phyloP scores from a whole-genome alignment of 2,888 invertebrate species.

The Liodrosophila aerea region DNA sequence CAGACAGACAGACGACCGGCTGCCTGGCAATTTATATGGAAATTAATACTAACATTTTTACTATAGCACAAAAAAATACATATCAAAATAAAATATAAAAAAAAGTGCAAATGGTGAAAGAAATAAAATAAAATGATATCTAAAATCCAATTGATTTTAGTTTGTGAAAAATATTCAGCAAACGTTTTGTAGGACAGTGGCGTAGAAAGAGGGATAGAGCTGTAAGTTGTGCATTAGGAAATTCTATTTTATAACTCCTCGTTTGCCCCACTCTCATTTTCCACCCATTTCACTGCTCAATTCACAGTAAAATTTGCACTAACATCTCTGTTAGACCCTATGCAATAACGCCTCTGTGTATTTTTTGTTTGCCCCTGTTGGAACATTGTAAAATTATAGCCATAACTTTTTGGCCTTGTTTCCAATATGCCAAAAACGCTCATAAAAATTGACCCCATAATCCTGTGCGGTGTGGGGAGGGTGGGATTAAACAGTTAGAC shows the following conservation, averaged over 20 bases:
- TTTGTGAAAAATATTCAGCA: constrained; percentile 44
- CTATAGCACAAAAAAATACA: constrained; percentile 32
- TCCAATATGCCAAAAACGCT: constrained; percentile 70
- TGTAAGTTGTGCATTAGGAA: no score
- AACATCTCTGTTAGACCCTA: constrained; percentile 5
- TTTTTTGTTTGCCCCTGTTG: background rate
- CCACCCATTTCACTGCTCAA: no score
- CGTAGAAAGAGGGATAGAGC: no score
- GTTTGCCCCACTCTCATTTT: no score
- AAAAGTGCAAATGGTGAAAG: constrained; percentile 7
- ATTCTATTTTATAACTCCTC: no score
- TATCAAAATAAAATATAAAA: constrained; percentile 7
- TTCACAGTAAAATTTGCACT: constrained; percentile 25
- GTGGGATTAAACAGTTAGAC: background rate
- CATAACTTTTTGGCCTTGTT: constrained; percentile 71
- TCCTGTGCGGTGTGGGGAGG: constrained; percentile 36
- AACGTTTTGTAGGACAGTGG: constrained; percentile 32
- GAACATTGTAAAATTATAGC: constrained; percentile 62
- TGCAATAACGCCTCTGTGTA: constrained; percentile 32
- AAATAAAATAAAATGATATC: background rate
- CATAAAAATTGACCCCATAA: constrained; percentile 68
- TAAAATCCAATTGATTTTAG: constrained; percentile 54
- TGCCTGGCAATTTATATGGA: constrained; percentile 68
- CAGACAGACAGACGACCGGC: constrained; percentile 8
- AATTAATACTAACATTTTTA: constrained; percentile 71